Conservation (phyloP, 2,888 invertebrate genomes). For the Poecilobothrus nobilitatus region DNA sequence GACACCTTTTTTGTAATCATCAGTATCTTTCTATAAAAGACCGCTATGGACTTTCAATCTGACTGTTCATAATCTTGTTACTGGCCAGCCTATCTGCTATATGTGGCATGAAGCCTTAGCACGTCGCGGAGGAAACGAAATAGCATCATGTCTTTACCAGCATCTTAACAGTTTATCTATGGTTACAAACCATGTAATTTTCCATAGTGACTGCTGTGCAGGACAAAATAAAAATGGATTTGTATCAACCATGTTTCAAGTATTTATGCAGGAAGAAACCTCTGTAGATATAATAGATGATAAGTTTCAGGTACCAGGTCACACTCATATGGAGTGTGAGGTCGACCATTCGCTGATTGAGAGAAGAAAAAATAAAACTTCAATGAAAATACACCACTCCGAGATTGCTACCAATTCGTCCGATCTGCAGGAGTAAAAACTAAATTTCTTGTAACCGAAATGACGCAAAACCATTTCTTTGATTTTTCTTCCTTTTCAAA, state of each 20-base stretch:
- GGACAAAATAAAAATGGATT: slow-evolving; percentile 23
- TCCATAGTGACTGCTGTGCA: slow-evolving; percentile 21
- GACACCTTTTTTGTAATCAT: slow-evolving; percentile 20
- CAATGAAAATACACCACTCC: slow-evolving; percentile 10
- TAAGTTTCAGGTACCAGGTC: slow-evolving; percentile 8
- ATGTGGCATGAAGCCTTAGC: slow-evolving; percentile 24
- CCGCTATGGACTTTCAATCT: slow-evolving; percentile 22
- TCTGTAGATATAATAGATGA: slow-evolving; percentile 10
- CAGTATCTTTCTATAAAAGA: slow-evolving; percentile 21
- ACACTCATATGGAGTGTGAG: slow-evolving; percentile 10
- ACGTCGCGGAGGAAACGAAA: slow-evolving; percentile 22
- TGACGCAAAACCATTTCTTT: not conserved
- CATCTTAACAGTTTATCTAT: slow-evolving; percentile 16
- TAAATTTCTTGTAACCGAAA: not conserved
- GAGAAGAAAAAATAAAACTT: not conserved
- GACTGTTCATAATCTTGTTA: slow-evolving; percentile 21
- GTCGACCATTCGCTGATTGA: slow-evolving; percentile 5
- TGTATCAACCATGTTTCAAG: slow-evolving; percentile 19
- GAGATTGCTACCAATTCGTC: not conserved
- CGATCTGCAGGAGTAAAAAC: not conserved
- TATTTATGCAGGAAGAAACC: slow-evolving; percentile 13
- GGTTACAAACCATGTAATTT: slow-evolving; percentile 19
- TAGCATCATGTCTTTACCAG: slow-evolving; percentile 20
- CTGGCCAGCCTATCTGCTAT: slow-evolving; percentile 19
- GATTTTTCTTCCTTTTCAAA: not conserved